These are phyloP conservation scores for Oscheius sp. DNA, from an alignment of 2,888 invertebrate species.

Conservation along the genomic window DNA sequence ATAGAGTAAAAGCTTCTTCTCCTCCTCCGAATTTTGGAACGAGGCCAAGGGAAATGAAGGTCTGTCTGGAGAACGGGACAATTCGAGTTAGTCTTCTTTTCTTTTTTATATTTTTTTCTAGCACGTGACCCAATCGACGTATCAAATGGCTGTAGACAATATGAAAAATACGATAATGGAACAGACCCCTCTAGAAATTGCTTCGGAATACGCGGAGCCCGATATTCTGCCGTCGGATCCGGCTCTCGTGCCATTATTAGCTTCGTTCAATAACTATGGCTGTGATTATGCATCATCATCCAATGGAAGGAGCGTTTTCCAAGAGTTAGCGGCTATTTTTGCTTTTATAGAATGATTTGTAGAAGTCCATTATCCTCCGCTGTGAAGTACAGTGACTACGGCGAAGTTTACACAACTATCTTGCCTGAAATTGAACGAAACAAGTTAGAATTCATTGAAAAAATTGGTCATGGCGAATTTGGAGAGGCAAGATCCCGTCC, in stretches of 20 bases:
- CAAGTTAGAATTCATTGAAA: slow-evolving; percentile 82
- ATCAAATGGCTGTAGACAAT: slow-evolving; percentile 58
- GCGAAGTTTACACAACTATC: slow-evolving; percentile 52
- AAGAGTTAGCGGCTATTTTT: too few relatives aligned
- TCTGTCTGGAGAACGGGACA: slow-evolving; percentile 50
- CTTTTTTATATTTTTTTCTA: slow-evolving; percentile 12
- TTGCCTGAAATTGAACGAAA: slow-evolving; percentile 53
- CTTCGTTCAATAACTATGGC: slow-evolving; percentile 20
- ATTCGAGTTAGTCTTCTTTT: slow-evolving; percentile 33
- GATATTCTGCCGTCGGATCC: slow-evolving; percentile 38
- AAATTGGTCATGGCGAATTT: slow-evolving; percentile 71
- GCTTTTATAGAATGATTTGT: not conserved
- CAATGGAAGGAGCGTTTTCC: not conserved
- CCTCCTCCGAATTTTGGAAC: slow-evolving; percentile 42
- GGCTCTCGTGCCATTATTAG: slow-evolving; percentile 6
- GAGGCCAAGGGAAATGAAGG: slow-evolving; percentile 21
- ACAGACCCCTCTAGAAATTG: slow-evolving; percentile 46
- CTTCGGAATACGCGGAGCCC: slow-evolving; percentile 64
- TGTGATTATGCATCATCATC: slow-evolving; percentile 9
- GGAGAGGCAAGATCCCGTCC: slow-evolving; percentile 38
- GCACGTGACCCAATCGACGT: slow-evolving; percentile 54
- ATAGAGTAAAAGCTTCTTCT: slow-evolving; percentile 51
- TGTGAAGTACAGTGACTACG: slow-evolving; percentile 55
- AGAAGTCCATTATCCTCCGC: slow-evolving; percentile 52
- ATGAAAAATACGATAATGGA: slow-evolving; percentile 55